Evolutionary conservation across 2,888 invertebrate species (phyloP).

Genomic region (Callinectes sapidus): DNA sequence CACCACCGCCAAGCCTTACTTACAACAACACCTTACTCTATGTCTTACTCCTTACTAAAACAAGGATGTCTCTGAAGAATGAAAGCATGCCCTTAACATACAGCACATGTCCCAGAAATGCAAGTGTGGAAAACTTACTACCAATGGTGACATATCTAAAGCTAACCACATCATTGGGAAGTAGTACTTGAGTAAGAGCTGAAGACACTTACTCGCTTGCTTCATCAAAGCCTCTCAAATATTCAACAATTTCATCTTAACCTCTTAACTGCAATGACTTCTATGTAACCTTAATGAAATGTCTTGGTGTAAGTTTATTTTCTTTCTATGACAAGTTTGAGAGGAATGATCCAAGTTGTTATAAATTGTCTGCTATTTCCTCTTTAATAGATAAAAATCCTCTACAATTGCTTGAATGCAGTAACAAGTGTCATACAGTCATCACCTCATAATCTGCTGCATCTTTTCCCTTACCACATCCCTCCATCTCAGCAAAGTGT

Average conservation of each 20-base stretch:
- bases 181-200: background rate
- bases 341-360: too few relatives aligned
- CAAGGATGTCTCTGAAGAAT: background rate
- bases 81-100: background rate
- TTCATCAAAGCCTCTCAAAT: background rate
- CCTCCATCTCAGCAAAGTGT: background rate
- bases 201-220: background rate
- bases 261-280: background rate
- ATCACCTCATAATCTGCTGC: background rate
- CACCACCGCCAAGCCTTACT: background rate
- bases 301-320: too few relatives aligned
- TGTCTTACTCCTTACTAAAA: background rate
- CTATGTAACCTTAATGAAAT: too few relatives aligned
- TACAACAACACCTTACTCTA: constrained; percentile 26
- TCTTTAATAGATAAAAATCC: too few relatives aligned
- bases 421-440: too few relatives aligned
- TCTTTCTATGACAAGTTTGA: too few relatives aligned
- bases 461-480: background rate
- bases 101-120: background rate
- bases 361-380: too few relatives aligned
- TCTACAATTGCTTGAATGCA: too few relatives aligned
- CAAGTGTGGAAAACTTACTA: background rate
- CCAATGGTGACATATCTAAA: background rate
- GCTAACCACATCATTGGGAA: background rate
- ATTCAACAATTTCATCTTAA: background rate